phyloP scores from a whole-genome alignment of 2,113 vertebrate species.

The Myotis brandtii region DNA sequence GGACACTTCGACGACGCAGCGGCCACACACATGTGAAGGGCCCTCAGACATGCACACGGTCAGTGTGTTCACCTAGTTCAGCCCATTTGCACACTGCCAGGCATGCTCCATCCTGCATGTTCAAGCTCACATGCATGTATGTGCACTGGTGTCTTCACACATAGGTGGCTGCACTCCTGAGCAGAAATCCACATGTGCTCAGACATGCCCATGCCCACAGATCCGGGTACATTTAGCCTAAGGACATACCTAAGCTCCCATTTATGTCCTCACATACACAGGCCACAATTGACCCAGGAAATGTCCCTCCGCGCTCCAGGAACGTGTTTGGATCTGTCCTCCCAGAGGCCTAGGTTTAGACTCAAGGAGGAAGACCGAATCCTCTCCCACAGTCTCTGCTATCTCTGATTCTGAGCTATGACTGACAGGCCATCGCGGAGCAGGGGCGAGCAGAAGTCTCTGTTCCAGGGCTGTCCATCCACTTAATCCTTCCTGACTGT shows the following conservation, averaged over 20 bases:
- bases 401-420: constrained; percentile 26
- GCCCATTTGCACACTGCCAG: accelerated
- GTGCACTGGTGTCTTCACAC: neutral
- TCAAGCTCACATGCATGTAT: too few species aligned
- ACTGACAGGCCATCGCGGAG: constrained; percentile 48
- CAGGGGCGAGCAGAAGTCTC: constrained; percentile 6
- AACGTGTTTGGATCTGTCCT: neutral
- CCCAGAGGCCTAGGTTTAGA: neutral
- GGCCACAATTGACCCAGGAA: neutral
- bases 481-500: constrained; percentile 75
- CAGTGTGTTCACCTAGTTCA: neutral
- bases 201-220: accelerated
- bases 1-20: neutral
- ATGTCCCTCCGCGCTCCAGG: neutral
- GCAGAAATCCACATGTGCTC: neutral
- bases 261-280: neutral
- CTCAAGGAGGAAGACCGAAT: constrained; percentile 25
- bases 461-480: constrained; percentile 47
- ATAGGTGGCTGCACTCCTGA: accelerated
- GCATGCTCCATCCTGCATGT: neutral
- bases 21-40: neutral
- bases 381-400: neutral
- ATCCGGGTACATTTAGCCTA: neutral
- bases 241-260: neutral
- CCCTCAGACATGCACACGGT: neutral